phyloP scores from a whole-genome alignment of 2,797 vertebrate genomes.

The Anomalospiza imberbis region DNA sequence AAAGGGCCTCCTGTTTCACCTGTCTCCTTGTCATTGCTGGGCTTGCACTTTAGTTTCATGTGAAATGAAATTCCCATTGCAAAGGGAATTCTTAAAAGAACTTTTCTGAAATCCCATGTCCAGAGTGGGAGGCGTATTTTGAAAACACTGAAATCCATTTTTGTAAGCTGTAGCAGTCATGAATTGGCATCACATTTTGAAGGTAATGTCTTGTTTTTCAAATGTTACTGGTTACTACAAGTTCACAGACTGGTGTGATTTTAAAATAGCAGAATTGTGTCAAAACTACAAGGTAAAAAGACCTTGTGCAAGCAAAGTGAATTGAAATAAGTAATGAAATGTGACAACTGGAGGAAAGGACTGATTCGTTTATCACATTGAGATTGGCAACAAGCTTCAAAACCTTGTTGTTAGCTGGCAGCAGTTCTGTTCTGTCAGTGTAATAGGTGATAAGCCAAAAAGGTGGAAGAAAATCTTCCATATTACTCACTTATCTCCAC shows the following conservation, averaged over 20 bases:
- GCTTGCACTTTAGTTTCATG: background rate
- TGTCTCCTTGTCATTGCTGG: background rate
- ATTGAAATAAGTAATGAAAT: conserved; percentile 28
- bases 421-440: conserved; percentile 32
- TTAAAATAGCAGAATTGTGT: background rate
- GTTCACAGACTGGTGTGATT: background rate
- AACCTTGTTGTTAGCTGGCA: conserved; percentile 29
- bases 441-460: background rate
- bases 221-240: background rate
- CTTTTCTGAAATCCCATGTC: background rate
- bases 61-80: background rate
- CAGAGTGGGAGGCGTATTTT: background rate
- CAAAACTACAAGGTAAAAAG: conserved; percentile 1
- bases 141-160: background rate
- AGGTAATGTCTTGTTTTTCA: background rate
- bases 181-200: background rate
- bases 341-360: conserved; percentile 46
- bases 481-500: background rate
- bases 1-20: background rate
- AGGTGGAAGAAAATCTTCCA: background rate
- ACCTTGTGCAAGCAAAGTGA: background rate
- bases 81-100: background rate
- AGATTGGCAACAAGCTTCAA: conserved; percentile 34
- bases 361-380: background rate
- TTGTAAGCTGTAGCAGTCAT: background rate